phyloP scores from a whole-genome alignment of 2,113 vertebrate species.

The Campylorhamphus procurvoides region DNA sequence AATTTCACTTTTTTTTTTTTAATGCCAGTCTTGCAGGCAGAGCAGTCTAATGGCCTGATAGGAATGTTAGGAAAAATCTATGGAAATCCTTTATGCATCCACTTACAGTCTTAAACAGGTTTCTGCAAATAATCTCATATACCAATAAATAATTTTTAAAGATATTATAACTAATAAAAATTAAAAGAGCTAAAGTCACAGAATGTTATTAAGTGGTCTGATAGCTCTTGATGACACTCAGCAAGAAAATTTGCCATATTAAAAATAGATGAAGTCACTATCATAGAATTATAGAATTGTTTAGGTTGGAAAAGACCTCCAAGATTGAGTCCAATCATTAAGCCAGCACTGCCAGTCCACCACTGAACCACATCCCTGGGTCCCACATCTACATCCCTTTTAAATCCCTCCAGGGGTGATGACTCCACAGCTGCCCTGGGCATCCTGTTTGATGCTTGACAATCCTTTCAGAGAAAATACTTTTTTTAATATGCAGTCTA shows the following conservation, averaged over 20 bases:
- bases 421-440: not conserved
- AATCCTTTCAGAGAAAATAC: not conserved
- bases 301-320: not conserved
- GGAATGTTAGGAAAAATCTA: not conserved
- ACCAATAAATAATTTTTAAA: not conserved
- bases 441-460: not conserved
- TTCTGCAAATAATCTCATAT: conserved; percentile 1
- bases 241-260: not conserved
- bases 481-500: no score
- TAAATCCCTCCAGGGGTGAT: not conserved
- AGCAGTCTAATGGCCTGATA: not conserved
- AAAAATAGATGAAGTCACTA: not conserved
- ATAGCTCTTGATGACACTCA: not conserved
- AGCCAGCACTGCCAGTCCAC: not conserved
- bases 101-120: not conserved
- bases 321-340: not conserved
- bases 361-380: not conserved
- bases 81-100: not conserved
- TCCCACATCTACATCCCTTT: no score
- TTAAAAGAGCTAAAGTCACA: not conserved
- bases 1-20: not conserved
- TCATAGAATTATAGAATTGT: not conserved
- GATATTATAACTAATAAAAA: not conserved
- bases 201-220: not conserved
- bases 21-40: not conserved